Base-by-base conservation (phyloP, 2,113 vertebrate genomes). In the Cromileptes altivelis region DNA sequence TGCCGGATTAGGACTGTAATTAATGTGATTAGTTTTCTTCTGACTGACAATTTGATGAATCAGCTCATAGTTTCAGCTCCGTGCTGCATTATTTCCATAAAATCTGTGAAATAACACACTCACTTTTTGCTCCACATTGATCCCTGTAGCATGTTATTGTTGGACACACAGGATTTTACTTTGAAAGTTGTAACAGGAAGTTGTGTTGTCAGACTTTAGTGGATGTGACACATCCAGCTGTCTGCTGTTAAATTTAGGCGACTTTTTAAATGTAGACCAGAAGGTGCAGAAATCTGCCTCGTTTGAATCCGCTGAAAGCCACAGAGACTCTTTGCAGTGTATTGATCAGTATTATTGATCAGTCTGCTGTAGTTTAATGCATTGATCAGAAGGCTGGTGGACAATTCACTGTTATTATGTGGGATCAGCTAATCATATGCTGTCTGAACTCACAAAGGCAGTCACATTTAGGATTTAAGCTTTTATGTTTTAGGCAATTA, bases 171-270 rank as follows among this genome's bases (percentile, higher is more conserved):
- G 19, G 12, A n/a, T 37, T 63, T 88, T 86, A 88, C 8, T 83
- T 75, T 84, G 84, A 80, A 89, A 87, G 1, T 4, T 1, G 1
- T 0, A 14, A 21, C 30, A 10, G 82, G 85, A 89, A 73, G 65
- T 63, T 0, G 0, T 2, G 45, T 9, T n/a, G 57, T 67, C 10
- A 42, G 14, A 10, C 7, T 56, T 25, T 61, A 3, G 15, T 12
- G 14, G 3, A 52, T 1, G 3, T 89, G 88, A 92, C 91, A 88
- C 55, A 21, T 80, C 64, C 85, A 89, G 75, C 87, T 86, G 85
- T 86, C 81, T 71, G 49, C 52, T 75, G 63, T 83, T 62, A 79
- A 50, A 80, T 77, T 80, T 42, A 85, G 58, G 21, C 50, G 57
- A 47, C 62, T 49, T 61, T 53, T 47, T 37, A 50, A 82, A 75